Conservation (phyloP, 1,140 invertebrate species). For the Brachionus angularis region DNA sequence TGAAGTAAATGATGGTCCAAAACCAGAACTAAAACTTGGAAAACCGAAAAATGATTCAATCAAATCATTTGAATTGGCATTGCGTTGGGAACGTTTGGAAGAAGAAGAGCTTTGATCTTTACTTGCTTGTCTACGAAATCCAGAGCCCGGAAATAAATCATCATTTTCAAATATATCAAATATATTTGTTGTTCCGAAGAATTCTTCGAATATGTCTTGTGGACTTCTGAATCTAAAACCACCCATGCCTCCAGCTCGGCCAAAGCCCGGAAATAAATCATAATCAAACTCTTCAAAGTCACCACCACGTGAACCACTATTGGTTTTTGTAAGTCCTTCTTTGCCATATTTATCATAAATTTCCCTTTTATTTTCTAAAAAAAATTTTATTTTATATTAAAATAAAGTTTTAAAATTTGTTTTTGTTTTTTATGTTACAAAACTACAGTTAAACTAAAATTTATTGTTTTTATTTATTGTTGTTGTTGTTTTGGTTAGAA, state of each 20-base stretch:
- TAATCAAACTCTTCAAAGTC: background rate
- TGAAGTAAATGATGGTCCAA: background rate
- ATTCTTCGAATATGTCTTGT: constrained; percentile 14
- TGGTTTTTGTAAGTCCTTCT: constrained; percentile 76
- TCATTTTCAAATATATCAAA: constrained; percentile 31
- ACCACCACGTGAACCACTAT: constrained; percentile 49
- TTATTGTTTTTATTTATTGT: background rate
- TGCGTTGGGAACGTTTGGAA: background rate
- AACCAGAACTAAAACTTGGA: background rate
- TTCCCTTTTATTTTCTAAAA: constrained; percentile 87
- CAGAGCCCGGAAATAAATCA: too few relatives aligned
- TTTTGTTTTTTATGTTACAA: too few relatives aligned
- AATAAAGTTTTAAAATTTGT: background rate
- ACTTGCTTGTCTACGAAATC: too few relatives aligned
- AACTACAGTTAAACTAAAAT: background rate
- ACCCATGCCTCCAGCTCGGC: background rate
- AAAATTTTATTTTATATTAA: constrained; percentile 65
- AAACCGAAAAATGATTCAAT: constrained; percentile 26
- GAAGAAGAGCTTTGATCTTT: too few relatives aligned
- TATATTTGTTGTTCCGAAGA: constrained; percentile 17
- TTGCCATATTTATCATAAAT: constrained; percentile 93
- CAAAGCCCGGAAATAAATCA: background rate
- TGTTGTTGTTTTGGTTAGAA: constrained; percentile 1
- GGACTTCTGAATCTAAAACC: constrained; percentile 21
- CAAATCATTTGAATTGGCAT: background rate